Evolutionary conservation across 1,140 invertebrate genomes (phyloP), one percentile per base, ranked within the genome.

Genomic region (Pseudobourletiella spinata): DNA sequence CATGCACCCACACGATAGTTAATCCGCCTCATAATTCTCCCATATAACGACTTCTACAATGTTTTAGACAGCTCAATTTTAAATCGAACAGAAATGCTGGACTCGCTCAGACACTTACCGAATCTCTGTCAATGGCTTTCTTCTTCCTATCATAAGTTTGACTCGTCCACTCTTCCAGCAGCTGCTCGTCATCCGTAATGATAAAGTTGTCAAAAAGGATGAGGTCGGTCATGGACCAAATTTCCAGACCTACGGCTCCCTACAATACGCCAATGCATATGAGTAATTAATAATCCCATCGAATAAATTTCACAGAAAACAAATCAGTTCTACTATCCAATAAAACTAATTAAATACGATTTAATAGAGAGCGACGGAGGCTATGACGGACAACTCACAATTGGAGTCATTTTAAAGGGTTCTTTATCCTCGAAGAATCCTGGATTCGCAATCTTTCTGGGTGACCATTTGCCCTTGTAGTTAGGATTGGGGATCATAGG

Each of bases 141-240:
- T 83, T 81, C 74, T 96, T 97, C 26, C 95, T 76, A 57, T 86
- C 83, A 78, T 89, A 98, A 0, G 91, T 94, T 63, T 87, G 83
- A 55, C 79, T 77, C 14, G 93, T 86, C 84, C 89, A 96, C 50
- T 86, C 78, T 32, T 85, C 79, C 1, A 92, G 90, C 1, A 89
- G 80, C n/a, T 76, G 77, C 60, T 84, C 76, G 70, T 90, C 85
- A 74, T 97, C 90, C 1, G 93, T 90, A 59, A 99, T 83, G 35
- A 99, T 79, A 30, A 99, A 81, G 76, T 99, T 99, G 76, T 99
- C 96, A 77, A 95, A 96, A 43, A 90, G 79, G 70, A 99, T 91
- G 69, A 86, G 83, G 67, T 90, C 85, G 0, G 91, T 94, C 90
- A 99, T 98, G 0, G 95, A 95, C 96, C 96, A 99, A 35, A 99